Base-by-base conservation (phyloP, 2,888 invertebrate species). In the Himalopsyche anomala region DNA sequence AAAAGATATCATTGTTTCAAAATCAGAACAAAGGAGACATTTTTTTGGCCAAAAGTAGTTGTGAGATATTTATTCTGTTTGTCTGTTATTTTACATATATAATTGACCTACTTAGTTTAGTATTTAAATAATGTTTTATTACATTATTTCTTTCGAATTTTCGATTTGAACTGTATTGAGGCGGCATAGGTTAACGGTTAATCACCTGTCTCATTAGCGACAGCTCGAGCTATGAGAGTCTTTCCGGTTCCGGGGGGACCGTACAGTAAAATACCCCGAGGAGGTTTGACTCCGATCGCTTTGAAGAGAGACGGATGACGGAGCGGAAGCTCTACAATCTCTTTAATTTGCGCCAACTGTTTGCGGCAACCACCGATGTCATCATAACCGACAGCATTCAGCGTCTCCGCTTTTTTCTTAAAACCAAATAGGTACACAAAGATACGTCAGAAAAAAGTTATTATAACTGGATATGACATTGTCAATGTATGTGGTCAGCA, bases 341-440 rank as follows among this genome's bases (percentile, higher is more conserved):
- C 99, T 93, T 99, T 99, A 91, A 99, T 99, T 93, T 99, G 99
- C 0, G 99, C 99, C 89, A 99, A 93, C 92, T 99, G 99, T 93
- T 99, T 99, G 89, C 99, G 96, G 90, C 99, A 99, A 15, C 99
- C 99, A 88, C 99, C 99, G 91, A 99, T 99, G 91, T 99, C 99
- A 91, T 99, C 99, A 92, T 99, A 99, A 19, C 98, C 99, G 19
- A 99, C 99, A 8, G 99, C 99, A 92, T 99, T 99, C 51, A 99
- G 92, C 3, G 98, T 98, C 91, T 99, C 99, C 90, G 99, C 99
- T 90, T 99, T 99, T 90, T 99, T 99, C 96, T 97, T 90, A 89
- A 83, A 87, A 88, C 80, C 88, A 17, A 88, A 28, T 1, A 28
- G 28, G 28, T 91, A 95, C 54, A 79, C 17, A 15, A 62, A 11